Conservation (phyloP, 2,113 vertebrate genomes). For the Anser cygnoides region DNA sequence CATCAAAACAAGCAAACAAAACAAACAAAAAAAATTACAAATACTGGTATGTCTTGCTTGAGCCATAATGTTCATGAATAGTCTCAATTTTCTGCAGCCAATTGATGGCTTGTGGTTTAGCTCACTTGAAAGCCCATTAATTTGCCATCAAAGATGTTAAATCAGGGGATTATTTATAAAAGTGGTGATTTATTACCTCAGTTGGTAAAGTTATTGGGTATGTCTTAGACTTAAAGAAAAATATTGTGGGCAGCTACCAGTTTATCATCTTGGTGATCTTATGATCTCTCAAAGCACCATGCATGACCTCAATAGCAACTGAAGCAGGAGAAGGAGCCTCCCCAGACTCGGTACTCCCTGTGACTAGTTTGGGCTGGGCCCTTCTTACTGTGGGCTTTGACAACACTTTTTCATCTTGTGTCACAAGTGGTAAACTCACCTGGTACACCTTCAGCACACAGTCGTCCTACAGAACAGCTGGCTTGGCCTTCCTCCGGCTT, state of each 20-base stretch:
- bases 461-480: background rate
- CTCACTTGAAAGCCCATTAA: background rate
- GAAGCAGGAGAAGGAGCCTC: background rate
- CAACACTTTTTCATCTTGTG: background rate
- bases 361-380: rapidly evolving
- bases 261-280: background rate
- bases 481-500: background rate
- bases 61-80: background rate
- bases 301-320: background rate
- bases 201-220: background rate
- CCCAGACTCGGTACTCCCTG: background rate
- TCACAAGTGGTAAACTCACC: background rate
- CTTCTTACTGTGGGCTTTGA: background rate
- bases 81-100: background rate
- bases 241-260: background rate
- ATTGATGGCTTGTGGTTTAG: background rate
- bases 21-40: background rate
- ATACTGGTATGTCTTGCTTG: background rate
- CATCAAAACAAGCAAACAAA: background rate
- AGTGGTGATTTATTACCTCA: background rate
- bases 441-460: background rate
- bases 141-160: background rate
- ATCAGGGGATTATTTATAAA: background rate
- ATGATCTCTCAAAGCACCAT: background rate
- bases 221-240: background rate